These are phyloP conservation scores for Zoanthus sansibaricus DNA, from an alignment of 92 coral and sea anemone species.

Conservation along the genomic window DNA sequence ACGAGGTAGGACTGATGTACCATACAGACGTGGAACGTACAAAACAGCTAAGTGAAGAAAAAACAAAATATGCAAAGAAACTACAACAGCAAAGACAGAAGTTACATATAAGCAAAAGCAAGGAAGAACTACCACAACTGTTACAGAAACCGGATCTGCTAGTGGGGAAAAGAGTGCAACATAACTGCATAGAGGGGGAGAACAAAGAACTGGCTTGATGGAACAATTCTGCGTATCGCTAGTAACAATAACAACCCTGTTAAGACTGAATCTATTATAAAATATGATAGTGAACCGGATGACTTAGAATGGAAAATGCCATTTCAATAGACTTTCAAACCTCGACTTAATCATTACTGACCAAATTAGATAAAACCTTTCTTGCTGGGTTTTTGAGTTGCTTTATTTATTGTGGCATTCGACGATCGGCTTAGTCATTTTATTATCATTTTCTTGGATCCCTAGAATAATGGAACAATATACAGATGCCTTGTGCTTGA, in stretches of 20 bases:
- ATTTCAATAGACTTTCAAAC: constrained; percentile 47
- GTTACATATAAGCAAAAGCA: constrained; percentile 15
- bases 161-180: constrained; percentile 36
- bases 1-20: constrained; percentile 22
- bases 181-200: constrained; percentile 45
- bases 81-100: constrained; percentile 22
- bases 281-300: constrained; percentile 52
- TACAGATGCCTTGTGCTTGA: too few relatives aligned
- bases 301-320: constrained; percentile 56
- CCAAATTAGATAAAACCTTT: constrained; percentile 8
- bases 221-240: constrained; percentile 51
- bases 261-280: constrained; percentile 45
- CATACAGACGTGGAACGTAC: constrained; percentile 19
- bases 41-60: constrained; percentile 20
- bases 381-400: not conserved
- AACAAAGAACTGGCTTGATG: constrained; percentile 45
- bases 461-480: constrained; percentile 15
- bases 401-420: not conserved
- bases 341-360: constrained; percentile 47
- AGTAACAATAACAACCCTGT: constrained; percentile 27
- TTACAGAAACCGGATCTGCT: constrained; percentile 24
- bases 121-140: constrained; percentile 6
- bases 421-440: not conserved
- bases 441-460: not conserved
- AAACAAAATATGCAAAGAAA: constrained; percentile 9